phyloP scores from a whole-genome alignment of 1,140 invertebrate genomes.

The Drosophila littoralis region DNA sequence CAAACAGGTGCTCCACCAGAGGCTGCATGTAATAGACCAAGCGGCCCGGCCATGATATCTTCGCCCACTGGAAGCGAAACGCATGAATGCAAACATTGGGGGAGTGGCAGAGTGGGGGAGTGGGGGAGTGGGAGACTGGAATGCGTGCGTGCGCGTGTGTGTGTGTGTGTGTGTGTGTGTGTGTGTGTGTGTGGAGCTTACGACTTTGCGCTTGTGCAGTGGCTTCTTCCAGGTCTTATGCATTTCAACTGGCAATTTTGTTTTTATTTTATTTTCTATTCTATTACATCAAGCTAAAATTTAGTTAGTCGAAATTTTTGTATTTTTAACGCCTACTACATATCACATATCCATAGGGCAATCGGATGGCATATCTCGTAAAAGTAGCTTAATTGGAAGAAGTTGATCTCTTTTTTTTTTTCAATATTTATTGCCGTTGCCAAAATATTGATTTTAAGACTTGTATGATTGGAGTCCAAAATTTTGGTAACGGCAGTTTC shows the following conservation, averaged over 20 bases:
- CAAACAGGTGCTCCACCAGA: conserved; percentile 52
- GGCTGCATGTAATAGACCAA: conserved; percentile 71
- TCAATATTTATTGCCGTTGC: too few species aligned
- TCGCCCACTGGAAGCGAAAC: conserved; percentile 45
- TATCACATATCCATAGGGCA: too few species aligned
- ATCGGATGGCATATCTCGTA: too few species aligned
- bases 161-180: background rate
- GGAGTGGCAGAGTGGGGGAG: background rate
- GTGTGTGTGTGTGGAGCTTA: conserved; percentile 19
- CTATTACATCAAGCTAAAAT: background rate
- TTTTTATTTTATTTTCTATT: background rate
- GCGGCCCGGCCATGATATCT: conserved; percentile 40
- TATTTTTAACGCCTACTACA: conserved; percentile 1
- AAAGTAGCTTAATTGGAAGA: too few species aligned
- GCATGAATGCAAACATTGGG: too few species aligned
- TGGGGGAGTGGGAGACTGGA: background rate
- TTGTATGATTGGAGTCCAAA: too few species aligned
- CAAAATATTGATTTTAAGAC: too few species aligned
- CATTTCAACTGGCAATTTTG: conserved; percentile 47
- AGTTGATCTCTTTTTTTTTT: too few species aligned
- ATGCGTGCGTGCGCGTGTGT: too few species aligned
- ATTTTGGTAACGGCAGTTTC: too few species aligned
- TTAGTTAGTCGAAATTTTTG: background rate
- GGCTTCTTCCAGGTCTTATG: conserved; percentile 66
- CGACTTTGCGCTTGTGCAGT: conserved; percentile 66